Evolutionary conservation across 2,797 vertebrate genomes (phyloP), one percentile per base, ranked within the genome.

Genomic region (Salarias fasciatus): DNA sequence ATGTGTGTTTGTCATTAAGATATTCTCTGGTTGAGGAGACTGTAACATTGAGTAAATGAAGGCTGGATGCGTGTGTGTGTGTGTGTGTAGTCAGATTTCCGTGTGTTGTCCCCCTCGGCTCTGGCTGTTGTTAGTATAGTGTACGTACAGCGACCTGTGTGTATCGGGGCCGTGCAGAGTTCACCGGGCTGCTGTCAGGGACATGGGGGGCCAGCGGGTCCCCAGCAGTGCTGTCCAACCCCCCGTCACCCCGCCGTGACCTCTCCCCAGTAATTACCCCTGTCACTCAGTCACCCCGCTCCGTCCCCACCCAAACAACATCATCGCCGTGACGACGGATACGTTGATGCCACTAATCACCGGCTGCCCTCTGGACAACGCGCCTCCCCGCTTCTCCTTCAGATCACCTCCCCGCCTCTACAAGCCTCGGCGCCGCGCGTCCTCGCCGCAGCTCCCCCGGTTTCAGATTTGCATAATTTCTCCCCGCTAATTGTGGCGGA

Each of bases 311-410:
- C 83, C 80, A 82, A 80, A 87, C 82, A 86, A 83, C 72, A 83
- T 84, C 51, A 76, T 63, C 12, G 47, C 60, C 8, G 14, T 75
- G 67, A 82, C 72, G 35, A 88, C 72, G 74, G 77, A 77, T 80
- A 51, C 52, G 76, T 84, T 85, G 84, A 86, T 88, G 80, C 76
- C 59, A 73, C 83, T 89, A 90, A 91, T 91, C 80, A 88, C 60
- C 55, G 30, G 47, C 72, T 82, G 72, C 80, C 77, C 80, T 64
- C 73, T 81, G 82, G 82, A 85, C 80, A 81, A 72, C 65, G 57
- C 12, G 46, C 63, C 60, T 64, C 55, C 56, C 52, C 57, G 9
- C 50, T 40, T 80, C 81, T 70, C 80, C 87, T 83, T 82, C 81
- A 77, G 6, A 68, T 79, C 76, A 80, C 81, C 82, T 81, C 75